These are phyloP conservation scores for Eustalomyia histrio DNA, from an alignment of 2,888 invertebrate genomes.

Conservation along the genomic window DNA sequence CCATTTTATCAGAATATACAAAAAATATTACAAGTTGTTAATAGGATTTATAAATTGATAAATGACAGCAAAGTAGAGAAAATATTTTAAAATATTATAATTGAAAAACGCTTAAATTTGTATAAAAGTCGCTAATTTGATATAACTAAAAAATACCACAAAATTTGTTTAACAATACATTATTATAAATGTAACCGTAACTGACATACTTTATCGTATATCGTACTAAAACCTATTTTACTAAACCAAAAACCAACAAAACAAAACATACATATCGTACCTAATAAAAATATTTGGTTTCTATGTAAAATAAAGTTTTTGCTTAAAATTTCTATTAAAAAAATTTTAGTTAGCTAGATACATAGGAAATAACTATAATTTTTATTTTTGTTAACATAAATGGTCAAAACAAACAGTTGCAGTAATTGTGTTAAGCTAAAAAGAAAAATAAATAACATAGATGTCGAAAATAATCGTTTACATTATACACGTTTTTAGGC, in stretches of 20 bases:
- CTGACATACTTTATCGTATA: conserved; percentile 43
- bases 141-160: too few species aligned
- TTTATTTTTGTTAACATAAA: conserved; percentile 24
- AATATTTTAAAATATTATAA: too few species aligned
- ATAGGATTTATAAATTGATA: too few species aligned
- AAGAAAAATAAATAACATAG: background rate
- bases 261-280: background rate
- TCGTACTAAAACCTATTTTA: conserved; percentile 32
- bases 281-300: too few species aligned
- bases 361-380: conserved; percentile 41
- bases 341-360: background rate
- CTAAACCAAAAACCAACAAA: background rate
- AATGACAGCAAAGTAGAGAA: too few species aligned
- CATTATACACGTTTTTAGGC: background rate
- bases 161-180: too few species aligned
- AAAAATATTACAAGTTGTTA: too few species aligned
- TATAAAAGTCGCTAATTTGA: too few species aligned
- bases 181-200: conserved; percentile 3
- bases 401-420: conserved; percentile 48
- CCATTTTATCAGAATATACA: too few species aligned
- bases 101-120: too few species aligned
- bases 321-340: background rate
- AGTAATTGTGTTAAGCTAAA: conserved; percentile 40
- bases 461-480: conserved; percentile 12
- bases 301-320: background rate